phyloP scores from a whole-genome alignment of 2,113 vertebrate species.

The Grus americana region DNA sequence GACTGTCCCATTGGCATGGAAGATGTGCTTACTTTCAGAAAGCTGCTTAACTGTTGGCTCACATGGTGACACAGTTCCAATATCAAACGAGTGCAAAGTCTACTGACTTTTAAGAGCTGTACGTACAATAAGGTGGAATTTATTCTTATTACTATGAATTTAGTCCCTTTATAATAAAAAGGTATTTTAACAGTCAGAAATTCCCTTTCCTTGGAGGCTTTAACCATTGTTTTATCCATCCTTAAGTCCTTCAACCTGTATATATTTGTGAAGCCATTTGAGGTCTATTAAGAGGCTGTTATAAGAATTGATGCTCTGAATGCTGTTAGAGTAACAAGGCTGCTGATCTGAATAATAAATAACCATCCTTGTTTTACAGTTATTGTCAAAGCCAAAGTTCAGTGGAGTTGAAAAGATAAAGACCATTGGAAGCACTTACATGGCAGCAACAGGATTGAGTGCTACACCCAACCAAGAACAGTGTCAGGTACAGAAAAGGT shows the following conservation, averaged over 20 bases:
- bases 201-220: not conserved
- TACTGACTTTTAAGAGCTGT: not conserved
- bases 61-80: not conserved
- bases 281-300: not conserved
- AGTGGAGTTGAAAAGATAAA: conserved; percentile 99
- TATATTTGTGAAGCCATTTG: not conserved
- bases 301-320: not conserved
- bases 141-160: not conserved
- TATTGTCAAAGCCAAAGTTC: conserved; percentile 97
- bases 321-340: not conserved
- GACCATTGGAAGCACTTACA: conserved; percentile 98
- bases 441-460: conserved; percentile 95
- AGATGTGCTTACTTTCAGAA: not conserved
- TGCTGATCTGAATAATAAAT: not conserved
- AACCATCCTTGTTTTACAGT: conserved; percentile 69
- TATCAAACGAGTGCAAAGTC: not conserved
- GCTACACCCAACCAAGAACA: conserved; percentile 89
- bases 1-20: not conserved
- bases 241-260: not conserved
- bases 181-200: not conserved
- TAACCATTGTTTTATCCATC: not conserved
- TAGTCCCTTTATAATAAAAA: not conserved
- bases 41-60: not conserved
- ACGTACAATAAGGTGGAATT: not conserved
- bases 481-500: conserved; percentile 79